Evolutionary conservation across 2,888 invertebrate genomes (phyloP).

Genomic region (Odontocolon sp.): DNA sequence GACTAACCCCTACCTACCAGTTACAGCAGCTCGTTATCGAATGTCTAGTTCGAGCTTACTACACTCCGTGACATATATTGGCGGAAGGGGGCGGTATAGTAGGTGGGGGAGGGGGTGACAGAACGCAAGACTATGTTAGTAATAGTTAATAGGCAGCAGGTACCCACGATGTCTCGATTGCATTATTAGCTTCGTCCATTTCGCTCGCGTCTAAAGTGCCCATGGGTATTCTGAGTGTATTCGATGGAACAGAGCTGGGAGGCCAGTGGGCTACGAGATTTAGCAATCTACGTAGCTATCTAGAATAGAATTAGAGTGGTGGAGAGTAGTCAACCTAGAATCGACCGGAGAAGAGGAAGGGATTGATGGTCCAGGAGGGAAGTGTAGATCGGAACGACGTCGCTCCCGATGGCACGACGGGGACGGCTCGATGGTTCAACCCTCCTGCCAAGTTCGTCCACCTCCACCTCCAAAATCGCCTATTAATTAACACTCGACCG

Average conservation of each 20-base stretch:
- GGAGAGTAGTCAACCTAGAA: constrained; percentile 18
- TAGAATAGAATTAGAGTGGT: not conserved
- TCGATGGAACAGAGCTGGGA: constrained; percentile 6
- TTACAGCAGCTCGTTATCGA: constrained; percentile 24
- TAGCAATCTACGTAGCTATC: constrained; percentile 34
- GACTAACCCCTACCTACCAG: no score
- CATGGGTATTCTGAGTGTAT: constrained; percentile 40
- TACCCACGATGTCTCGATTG: constrained; percentile 44
- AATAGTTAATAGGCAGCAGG: constrained; percentile 42
- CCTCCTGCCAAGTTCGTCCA: constrained; percentile 40
- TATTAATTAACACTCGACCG: constrained; percentile 58
- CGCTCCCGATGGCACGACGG: constrained; percentile 3
- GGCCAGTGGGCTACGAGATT: constrained; percentile 34
- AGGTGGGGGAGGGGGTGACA: no score
- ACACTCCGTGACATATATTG: not conserved
- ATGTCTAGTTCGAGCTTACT: not conserved
- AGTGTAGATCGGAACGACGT: not conserved
- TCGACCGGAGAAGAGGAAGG: constrained; percentile 17
- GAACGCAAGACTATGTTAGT: constrained; percentile 1
- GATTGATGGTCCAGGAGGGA: constrained; percentile 6
- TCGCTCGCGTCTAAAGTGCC: constrained; percentile 45
- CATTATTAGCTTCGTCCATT: constrained; percentile 60
- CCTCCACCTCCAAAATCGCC: constrained; percentile 41
- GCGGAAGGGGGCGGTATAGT: no score
- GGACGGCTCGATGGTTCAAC: constrained; percentile 18